These are phyloP conservation scores for Drosophila aff. DNA, from an alignment of 1,140 invertebrate genomes.

Conservation along the genomic window DNA sequence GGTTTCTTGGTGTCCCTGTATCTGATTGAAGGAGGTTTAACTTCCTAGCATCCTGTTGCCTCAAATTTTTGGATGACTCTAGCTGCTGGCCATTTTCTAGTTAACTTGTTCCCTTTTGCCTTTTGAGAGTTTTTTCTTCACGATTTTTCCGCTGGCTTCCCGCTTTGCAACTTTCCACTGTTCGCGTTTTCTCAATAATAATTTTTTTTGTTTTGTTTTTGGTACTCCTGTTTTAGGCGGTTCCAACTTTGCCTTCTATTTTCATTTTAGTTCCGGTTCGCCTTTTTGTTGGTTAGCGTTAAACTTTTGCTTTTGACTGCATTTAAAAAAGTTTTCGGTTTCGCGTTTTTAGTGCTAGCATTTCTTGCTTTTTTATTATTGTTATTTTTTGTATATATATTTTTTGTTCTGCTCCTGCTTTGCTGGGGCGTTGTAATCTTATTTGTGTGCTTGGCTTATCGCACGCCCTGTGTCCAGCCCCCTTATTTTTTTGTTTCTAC, in stretches of 20 bases:
- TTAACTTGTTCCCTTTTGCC: slow-evolving; percentile 42
- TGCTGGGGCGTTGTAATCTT: slow-evolving; percentile 60
- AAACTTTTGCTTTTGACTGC: slow-evolving; percentile 71
- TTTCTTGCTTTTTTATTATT: slow-evolving; percentile 42
- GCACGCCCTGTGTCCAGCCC: slow-evolving; percentile 51
- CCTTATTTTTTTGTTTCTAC: slow-evolving; percentile 7
- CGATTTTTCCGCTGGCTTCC: slow-evolving; percentile 8
- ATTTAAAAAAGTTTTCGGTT: slow-evolving; percentile 55
- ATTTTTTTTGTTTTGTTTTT: not conserved
- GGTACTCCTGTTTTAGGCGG: slow-evolving; percentile 25
- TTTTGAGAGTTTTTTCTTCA: slow-evolving; percentile 13
- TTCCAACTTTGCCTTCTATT: slow-evolving; percentile 54
- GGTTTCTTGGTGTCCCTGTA: not conserved
- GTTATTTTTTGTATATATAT: not conserved
- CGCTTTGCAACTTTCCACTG: slow-evolving; percentile 5
- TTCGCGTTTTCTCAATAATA: slow-evolving; percentile 38
- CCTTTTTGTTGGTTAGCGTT: slow-evolving; percentile 25
- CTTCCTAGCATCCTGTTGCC: slow-evolving; percentile 19
- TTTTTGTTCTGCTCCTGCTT: slow-evolving; percentile 15
- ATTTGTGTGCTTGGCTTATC: slow-evolving; percentile 73
- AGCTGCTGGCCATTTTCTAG: slow-evolving; percentile 25
- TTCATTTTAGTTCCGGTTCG: slow-evolving; percentile 30
- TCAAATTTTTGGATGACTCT: slow-evolving; percentile 21
- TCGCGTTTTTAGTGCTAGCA: slow-evolving; percentile 57
- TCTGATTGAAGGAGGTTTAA: slow-evolving; percentile 24